Base-by-base conservation (phyloP, 2,888 invertebrate genomes). In the Schizotus pectinicornis region DNA sequence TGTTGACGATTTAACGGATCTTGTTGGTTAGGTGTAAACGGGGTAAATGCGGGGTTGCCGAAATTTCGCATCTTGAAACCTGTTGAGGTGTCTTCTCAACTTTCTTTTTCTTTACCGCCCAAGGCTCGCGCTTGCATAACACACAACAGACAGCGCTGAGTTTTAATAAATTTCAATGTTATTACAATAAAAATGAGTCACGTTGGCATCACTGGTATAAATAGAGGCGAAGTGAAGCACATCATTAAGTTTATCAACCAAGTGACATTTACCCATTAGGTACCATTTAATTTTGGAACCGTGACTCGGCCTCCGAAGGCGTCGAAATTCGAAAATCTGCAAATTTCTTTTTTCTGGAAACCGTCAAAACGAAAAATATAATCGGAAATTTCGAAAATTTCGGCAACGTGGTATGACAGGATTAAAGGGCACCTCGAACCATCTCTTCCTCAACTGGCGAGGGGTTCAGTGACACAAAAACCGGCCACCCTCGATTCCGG, bases 151-250 rank as follows among this genome's bases (percentile, higher is more conserved):
- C 22, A 22, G 5, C 22, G 22, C 5, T 22, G 37, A 49, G 12
- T 43, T 43, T 12, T 31, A 9, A 56, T 50, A 45, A 53, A 9
- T 53, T 50, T 50, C 35, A 46, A 52, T 56, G 58, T 41, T 53
- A 51, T 59, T 61, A 52, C 48, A 48, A 52, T 46, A 59, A 57
- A 51, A 62, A 62, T 67, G 67, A 64, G 46, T 68, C 65, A 66
- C 38, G 45, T 7, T 56, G 49, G 55, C 65, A 67, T 68, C 68
- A 68, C 56, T 46, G 64, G 56, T 68, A 68, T 66, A 61, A 67
- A 67, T 68, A 68, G 61, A 64, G 39, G 55, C 30, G 59, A 41
- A 56, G 47, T 46, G 58, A 53, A 48, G 36, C 35, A 31, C 35
- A 53, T 53, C 38, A 52, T 52, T 43, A 43, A 33, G n/a, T 43